Evolutionary conservation across 2,888 invertebrate genomes (phyloP).

Genomic region (Agonopterix arenella): DNA sequence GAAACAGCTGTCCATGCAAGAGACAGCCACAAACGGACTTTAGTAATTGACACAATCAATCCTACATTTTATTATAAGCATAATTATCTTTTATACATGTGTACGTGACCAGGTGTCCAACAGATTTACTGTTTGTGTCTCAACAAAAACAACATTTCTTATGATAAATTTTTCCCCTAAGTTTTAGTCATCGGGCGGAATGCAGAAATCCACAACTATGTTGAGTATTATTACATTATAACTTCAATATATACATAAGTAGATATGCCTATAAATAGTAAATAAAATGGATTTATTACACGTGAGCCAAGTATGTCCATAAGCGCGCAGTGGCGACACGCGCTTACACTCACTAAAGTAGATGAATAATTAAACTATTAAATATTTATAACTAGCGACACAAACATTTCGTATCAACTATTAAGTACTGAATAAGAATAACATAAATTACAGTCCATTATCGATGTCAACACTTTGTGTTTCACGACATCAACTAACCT

Average conservation of each 20-base stretch:
- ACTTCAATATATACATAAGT: slow-evolving; percentile 72
- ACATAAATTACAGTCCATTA: slow-evolving; percentile 36
- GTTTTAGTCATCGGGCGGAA: slow-evolving; percentile 77
- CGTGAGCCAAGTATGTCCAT: slow-evolving; percentile 51
- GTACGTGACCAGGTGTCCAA: slow-evolving; percentile 45
- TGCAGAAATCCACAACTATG: slow-evolving; percentile 78
- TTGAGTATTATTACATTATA: slow-evolving; percentile 67
- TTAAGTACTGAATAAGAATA: slow-evolving; percentile 57
- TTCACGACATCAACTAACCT: slow-evolving; percentile 25
- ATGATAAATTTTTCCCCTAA: slow-evolving; percentile 61
- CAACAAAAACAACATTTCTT: slow-evolving; percentile 53
- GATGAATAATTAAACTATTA: slow-evolving; percentile 44
- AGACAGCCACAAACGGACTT: slow-evolving; percentile 21
- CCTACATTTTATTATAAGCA: slow-evolving; percentile 13
- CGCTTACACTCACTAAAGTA: slow-evolving; percentile 47
- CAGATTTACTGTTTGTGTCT: slow-evolving; percentile 38
- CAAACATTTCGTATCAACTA: slow-evolving; percentile 50
- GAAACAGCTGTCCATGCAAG: slow-evolving; percentile 47
- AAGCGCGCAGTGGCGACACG: slow-evolving; percentile 34
- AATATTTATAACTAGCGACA: slow-evolving; percentile 60
- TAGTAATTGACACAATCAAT: slow-evolving; percentile 39
- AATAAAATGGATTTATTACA: slow-evolving; percentile 56
- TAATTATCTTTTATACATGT: slow-evolving; percentile 29
- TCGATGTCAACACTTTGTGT: slow-evolving; percentile 60
- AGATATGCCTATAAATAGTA: slow-evolving; percentile 62